These are phyloP conservation scores for Acridotheres tristis DNA, from an alignment of 2,797 vertebrate genomes.

Conservation along the genomic window DNA sequence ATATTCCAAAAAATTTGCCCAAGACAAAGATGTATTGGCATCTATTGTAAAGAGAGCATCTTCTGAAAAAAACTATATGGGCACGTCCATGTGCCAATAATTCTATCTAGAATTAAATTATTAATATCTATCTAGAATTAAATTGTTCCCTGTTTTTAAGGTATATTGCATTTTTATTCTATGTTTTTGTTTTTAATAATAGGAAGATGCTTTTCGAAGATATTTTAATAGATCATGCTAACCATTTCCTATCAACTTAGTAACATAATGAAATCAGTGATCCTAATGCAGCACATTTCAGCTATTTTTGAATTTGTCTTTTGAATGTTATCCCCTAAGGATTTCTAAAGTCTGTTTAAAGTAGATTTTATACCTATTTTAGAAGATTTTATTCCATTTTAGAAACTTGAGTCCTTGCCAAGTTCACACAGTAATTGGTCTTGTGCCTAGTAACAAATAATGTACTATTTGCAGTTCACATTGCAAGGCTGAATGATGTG, in stretches of 20 bases:
- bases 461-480: background rate
- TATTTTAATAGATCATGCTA: background rate
- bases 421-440: background rate
- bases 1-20: background rate
- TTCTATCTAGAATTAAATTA: background rate
- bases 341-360: conserved; percentile 1
- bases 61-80: background rate
- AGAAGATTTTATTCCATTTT: background rate
- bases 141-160: background rate
- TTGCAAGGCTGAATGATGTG: background rate
- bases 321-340: background rate
- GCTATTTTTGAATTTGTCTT: background rate
- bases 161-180: background rate
- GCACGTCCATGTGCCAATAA: background rate
- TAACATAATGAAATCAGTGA: background rate
- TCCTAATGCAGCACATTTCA: background rate
- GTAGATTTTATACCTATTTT: background rate
- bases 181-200: background rate
- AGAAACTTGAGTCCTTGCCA: background rate
- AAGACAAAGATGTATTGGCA: background rate
- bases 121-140: background rate
- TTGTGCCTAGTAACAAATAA: background rate
- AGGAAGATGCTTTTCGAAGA: background rate
- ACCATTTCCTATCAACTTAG: background rate
- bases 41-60: background rate